Percentiles rank a stretch among this genome's conserved stretches.
Evolutionary conservation across 92 coral and sea anemone genomes (phyloP).

Genomic region (Epizoanthus fatuus): DNA sequence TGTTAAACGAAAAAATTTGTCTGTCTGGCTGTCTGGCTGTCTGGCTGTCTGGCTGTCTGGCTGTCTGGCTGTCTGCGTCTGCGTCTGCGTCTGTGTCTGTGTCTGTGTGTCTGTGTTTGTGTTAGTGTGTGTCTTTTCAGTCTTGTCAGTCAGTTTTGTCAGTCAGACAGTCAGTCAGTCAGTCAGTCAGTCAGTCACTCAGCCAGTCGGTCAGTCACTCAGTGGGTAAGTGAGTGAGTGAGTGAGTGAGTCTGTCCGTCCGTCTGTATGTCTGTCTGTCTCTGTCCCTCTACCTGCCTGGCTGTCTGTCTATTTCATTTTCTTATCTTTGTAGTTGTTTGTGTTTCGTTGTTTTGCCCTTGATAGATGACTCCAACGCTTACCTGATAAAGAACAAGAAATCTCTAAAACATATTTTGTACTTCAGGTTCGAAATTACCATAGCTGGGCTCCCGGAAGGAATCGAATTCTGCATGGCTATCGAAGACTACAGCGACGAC

Average conservation of each 20-base stretch:
- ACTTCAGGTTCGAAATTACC: constrained; percentile 79
- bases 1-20: too few species aligned
- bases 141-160: not conserved
- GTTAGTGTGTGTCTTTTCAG: too few species aligned
- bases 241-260: not conserved
- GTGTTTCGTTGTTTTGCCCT: not conserved
- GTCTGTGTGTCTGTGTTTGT: too few species aligned
- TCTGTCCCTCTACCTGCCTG: not conserved
- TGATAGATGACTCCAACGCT: not conserved
- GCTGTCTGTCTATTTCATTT: not conserved
- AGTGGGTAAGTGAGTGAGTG: not conserved
- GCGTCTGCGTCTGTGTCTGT: too few species aligned
- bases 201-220: too few species aligned
- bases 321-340: not conserved
- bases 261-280: not conserved
- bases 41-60: too few species aligned
- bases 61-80: too few species aligned
- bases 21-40: too few species aligned
- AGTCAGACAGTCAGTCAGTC: too few species aligned
- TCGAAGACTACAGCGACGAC: constrained; percentile 84
- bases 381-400: not conserved
- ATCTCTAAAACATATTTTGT: not conserved
- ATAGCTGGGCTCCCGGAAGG: constrained; percentile 76
- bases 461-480: constrained; percentile 82
- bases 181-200: too few species aligned